These are phyloP conservation scores for Imbricaverruca yamaguchii DNA, from an alignment of 2,888 invertebrate species.

Conservation along the genomic window DNA sequence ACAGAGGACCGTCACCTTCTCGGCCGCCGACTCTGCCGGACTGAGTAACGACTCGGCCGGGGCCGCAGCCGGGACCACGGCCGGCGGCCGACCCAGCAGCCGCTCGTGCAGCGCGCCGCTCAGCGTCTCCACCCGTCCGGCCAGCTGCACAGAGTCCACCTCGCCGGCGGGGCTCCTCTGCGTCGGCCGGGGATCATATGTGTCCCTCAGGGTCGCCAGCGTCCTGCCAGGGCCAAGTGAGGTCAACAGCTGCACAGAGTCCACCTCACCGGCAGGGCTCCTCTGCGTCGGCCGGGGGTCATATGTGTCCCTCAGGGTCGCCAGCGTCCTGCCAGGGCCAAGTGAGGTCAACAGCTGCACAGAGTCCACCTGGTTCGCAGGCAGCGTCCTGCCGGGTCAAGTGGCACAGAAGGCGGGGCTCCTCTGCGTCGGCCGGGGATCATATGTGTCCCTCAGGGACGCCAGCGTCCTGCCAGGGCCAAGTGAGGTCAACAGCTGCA, in stretches of 20 bases:
- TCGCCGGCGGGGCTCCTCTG: slow-evolving; percentile 29
- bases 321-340: neutral
- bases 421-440: slow-evolving; percentile 28
- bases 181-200: slow-evolving; percentile 31
- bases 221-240: neutral
- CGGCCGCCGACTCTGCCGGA: slow-evolving; percentile 31
- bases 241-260: slow-evolving; percentile 28
- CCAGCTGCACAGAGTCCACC: slow-evolving; percentile 28
- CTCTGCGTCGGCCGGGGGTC: slow-evolving; percentile 29
- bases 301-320: slow-evolving; percentile 30
- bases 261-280: slow-evolving; percentile 29
- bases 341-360: slow-evolving; percentile 26
- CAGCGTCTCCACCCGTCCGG: slow-evolving; percentile 22
- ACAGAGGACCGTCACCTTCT: slow-evolving; percentile 25
- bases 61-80: neutral
- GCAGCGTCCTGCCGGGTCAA: too few species aligned
- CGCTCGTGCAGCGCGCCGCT: slow-evolving; percentile 31
- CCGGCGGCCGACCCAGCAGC: slow-evolving; percentile 37
- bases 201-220: slow-evolving; percentile 26
- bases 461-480: too few species aligned
- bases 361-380: too few species aligned
- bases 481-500: too few species aligned
- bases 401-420: slow-evolving; percentile 27
- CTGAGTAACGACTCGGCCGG: neutral
- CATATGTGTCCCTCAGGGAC: slow-evolving; percentile 31